Evolutionary conservation across 2,888 invertebrate genomes (phyloP).

Genomic region (Xestia xanthographa): DNA sequence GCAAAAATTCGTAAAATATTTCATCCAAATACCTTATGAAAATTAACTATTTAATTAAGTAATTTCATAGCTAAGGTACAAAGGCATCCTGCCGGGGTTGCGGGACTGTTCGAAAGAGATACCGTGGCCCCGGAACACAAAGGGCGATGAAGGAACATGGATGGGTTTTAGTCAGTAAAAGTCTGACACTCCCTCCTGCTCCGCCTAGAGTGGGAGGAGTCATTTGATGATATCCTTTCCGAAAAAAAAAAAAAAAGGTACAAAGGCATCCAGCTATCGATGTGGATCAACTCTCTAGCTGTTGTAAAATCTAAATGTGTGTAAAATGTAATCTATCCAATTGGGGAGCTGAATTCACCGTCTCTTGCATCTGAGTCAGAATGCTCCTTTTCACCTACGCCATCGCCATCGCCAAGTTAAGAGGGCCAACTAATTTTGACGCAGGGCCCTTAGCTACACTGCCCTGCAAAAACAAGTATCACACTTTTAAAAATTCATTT

Average conservation of each 20-base stretch:
- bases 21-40: background rate
- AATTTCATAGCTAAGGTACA: background rate
- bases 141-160: too few species aligned
- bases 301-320: background rate
- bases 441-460: background rate
- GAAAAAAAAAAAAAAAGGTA: too few species aligned
- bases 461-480: too few species aligned
- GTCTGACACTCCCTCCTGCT: too few species aligned
- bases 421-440: background rate
- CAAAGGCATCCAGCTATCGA: background rate
- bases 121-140: too few species aligned
- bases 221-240: too few species aligned
- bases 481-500: too few species aligned
- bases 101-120: too few species aligned
- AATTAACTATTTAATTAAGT: background rate
- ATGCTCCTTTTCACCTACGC: background rate
- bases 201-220: too few species aligned
- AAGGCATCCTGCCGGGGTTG: background rate
- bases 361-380: background rate
- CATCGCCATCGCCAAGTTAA: background rate
- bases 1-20: background rate
- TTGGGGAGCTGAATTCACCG: background rate
- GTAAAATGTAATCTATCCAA: background rate
- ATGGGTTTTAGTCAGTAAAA: too few species aligned
- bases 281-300: background rate